phyloP scores from a whole-genome alignment of 2,797 vertebrate species.

The Adrianichthys oophorus region DNA sequence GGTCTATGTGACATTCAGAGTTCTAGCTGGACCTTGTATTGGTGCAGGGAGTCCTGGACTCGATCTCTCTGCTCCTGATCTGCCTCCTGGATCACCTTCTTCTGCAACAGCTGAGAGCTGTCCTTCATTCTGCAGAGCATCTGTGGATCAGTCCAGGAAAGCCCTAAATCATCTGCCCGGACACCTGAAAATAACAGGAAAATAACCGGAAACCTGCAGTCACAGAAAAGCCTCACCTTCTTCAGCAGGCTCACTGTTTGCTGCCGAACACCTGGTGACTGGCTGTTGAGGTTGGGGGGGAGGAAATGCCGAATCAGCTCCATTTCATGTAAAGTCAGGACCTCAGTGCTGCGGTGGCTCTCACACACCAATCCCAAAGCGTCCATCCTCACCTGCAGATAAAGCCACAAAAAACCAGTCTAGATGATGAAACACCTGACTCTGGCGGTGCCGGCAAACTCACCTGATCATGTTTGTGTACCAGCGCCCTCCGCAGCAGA shows the following conservation, averaged over 20 bases:
- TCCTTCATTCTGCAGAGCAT: slow-evolving; percentile 89
- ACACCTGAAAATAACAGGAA: background rate
- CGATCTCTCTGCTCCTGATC: slow-evolving; percentile 48
- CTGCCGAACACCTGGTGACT: slow-evolving; percentile 89
- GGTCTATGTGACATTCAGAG: background rate
- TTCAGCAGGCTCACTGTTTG: slow-evolving; percentile 88
- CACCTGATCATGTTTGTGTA: slow-evolving; percentile 95
- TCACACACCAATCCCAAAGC: slow-evolving; percentile 92
- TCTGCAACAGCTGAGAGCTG: slow-evolving; percentile 87
- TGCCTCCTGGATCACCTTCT: slow-evolving; percentile 68
- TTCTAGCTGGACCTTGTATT: slow-evolving; percentile 67
- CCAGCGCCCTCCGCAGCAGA: slow-evolving; percentile 84
- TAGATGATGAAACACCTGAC: too few species aligned
- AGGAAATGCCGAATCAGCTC: slow-evolving; percentile 86
- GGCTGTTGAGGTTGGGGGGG: slow-evolving; percentile 87
- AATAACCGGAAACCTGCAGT: background rate
- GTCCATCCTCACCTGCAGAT: slow-evolving; percentile 88
- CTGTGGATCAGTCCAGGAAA: slow-evolving; percentile 64
- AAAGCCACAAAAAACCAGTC: background rate
- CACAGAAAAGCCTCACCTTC: slow-evolving; percentile 77
- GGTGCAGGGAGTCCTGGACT: slow-evolving; percentile 56
- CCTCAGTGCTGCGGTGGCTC: slow-evolving; percentile 91
- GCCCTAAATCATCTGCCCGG: background rate
- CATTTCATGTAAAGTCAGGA: slow-evolving; percentile 85
- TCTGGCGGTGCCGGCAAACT: slow-evolving; percentile 14